Evolutionary conservation across 2,888 invertebrate genomes (phyloP).

Genomic region (Criorhina ranunculi): DNA sequence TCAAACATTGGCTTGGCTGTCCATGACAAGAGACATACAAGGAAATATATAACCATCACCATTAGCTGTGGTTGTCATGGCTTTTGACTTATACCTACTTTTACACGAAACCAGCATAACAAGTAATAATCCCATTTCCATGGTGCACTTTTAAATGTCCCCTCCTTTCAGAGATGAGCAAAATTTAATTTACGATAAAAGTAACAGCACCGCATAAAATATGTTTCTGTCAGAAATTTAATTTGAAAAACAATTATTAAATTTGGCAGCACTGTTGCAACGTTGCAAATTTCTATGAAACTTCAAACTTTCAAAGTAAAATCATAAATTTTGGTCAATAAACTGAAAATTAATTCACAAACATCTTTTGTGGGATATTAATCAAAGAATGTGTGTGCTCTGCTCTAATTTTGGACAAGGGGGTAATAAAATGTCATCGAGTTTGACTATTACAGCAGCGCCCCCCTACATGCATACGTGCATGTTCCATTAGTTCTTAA

Average conservation of each 20-base stretch:
- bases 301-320: neutral
- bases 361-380: conserved; percentile 9
- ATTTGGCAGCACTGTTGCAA: conserved; percentile 32
- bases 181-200: conserved; percentile 33
- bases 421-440: conserved; percentile 33
- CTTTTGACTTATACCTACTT: conserved; percentile 16
- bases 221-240: conserved; percentile 39
- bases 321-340: conserved; percentile 10
- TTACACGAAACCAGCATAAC: neutral
- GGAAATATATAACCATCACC: neutral
- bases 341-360: neutral
- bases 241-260: conserved; percentile 32
- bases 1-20: conserved; percentile 36
- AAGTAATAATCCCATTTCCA: conserved; percentile 10
- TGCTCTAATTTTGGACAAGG: conserved; percentile 18
- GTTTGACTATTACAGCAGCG: neutral
- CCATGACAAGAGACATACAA: conserved; percentile 21
- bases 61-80: conserved; percentile 22
- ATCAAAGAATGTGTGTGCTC: conserved; percentile 3
- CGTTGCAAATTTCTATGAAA: neutral
- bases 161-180: conserved; percentile 9
- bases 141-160: neutral
- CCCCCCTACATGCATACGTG: neutral
- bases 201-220: conserved; percentile 30
- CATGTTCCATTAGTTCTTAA: conserved; percentile 29